Base-by-base conservation (phyloP, 2,797 vertebrate species). In the Ptychobarbus kaznakovi region DNA sequence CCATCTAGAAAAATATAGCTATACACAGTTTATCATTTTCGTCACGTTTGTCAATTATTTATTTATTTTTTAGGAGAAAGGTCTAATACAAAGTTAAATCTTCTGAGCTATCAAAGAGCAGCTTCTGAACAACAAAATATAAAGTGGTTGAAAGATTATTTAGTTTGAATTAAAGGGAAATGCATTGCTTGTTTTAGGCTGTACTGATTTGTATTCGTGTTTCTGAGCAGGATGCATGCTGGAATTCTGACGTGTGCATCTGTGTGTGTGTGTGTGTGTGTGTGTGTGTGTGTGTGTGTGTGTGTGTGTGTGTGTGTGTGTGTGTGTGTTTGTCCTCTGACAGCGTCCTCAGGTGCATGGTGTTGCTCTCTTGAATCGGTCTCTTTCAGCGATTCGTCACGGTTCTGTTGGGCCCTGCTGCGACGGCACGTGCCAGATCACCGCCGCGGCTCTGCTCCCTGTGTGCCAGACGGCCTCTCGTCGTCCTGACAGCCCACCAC, bases 371-470 rank as follows among this genome's bases (percentile, higher is more conserved):
- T 90, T 93, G 92, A 90, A 90, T 94, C 86, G 88, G 89, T 93
- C 93, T 93, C 96, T 97, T 97, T 97, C 93, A 97, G 92, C 83
- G 87, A 98, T 98, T 97, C 92, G 96, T 97, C 96, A 97, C 91
- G 95, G 91, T 94, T 92, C 90, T 77, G 89, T 82, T 90, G 74
- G 91, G 89, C 92, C 94, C 96, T 94, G 96, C 96, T 97, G 97
- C 91, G 95, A 89, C 92, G 92, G 94, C 95, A 95, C 94, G 95
- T 97, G 97, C 96, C 96, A 94, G 95, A 95, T 95, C 95, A 90
- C 90, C 89, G 93, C 92, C 93, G 91, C 89, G 90, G 93, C 90
- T 91, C 78, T 80, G 53, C 85, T 85, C 86, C 93, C 96, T 91
- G 94, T 93, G 92, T 92, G 91, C 96, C 97, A 97, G 96, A 97